Percentiles rank a stretch among this genome's conserved stretches.
These are phyloP conservation scores for Arenaria interpres DNA, from an alignment of 2,113 vertebrate genomes.

Conservation along the genomic window DNA sequence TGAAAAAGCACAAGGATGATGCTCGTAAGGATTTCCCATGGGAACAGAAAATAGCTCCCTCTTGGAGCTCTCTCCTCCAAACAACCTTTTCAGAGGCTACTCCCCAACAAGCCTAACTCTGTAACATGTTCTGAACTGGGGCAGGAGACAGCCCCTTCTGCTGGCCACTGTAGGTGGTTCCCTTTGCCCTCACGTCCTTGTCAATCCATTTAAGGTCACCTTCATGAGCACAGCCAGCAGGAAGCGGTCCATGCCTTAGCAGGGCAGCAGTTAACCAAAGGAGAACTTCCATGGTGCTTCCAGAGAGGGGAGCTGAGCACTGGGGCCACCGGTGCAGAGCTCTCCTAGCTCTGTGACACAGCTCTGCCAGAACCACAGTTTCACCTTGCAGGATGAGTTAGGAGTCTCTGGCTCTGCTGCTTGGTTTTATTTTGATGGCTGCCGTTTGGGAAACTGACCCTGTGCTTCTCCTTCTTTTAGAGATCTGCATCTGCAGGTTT, in stretches of 20 bases:
- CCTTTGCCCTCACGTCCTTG: background rate
- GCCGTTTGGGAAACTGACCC: background rate
- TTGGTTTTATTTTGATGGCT: background rate
- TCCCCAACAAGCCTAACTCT: background rate
- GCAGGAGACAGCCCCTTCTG: background rate
- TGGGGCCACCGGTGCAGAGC: background rate
- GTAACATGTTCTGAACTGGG: background rate
- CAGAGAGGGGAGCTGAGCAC: background rate
- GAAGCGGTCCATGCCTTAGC: accelerated
- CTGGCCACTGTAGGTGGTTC: background rate
- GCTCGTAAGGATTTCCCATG: background rate
- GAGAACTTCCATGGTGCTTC: background rate
- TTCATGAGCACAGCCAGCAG: background rate
- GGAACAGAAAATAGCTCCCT: background rate
- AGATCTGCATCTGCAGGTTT: background rate
- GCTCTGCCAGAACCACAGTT: background rate
- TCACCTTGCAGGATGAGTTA: background rate
- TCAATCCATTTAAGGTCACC: background rate
- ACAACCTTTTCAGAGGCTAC: background rate
- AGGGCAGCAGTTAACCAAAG: background rate
- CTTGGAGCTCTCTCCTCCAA: background rate
- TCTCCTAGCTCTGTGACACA: background rate
- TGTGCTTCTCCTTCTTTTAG: background rate
- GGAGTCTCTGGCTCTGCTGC: background rate
- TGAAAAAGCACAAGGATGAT: background rate